Conservation (phyloP, 2,113 vertebrate species). For the Megaleporinus macrocephalus region DNA sequence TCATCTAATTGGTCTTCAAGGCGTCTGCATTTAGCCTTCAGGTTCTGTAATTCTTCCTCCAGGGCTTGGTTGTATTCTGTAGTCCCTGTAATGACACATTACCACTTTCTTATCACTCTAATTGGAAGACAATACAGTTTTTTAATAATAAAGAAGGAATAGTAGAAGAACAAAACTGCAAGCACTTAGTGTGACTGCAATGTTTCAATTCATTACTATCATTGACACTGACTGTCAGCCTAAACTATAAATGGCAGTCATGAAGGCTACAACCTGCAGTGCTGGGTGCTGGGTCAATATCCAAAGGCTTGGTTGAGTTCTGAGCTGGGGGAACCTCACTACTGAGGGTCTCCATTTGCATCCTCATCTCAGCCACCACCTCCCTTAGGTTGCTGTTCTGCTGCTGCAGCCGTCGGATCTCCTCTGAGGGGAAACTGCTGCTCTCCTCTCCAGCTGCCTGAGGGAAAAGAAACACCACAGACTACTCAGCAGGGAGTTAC, state of each 20-base stretch:
- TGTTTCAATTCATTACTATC: not conserved
- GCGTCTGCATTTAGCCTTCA: conserved; percentile 66
- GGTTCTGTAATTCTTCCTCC: conserved; percentile 70
- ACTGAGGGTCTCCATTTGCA: conserved; percentile 85
- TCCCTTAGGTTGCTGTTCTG: conserved; percentile 81
- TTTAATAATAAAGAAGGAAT: too few relatives aligned
- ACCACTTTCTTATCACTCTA: not conserved
- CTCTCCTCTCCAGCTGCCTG: conserved; percentile 29
- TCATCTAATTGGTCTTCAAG: conserved; percentile 68
- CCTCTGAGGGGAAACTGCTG: conserved; percentile 60
- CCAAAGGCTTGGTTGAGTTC: conserved; percentile 9
- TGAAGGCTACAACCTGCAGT: conserved; percentile 56
- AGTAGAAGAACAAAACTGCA: not conserved
- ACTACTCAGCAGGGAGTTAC: not conserved
- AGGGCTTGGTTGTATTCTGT: conserved; percentile 67
- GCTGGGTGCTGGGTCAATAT: conserved; percentile 1
- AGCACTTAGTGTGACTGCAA: not conserved
- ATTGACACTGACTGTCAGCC: not conserved
- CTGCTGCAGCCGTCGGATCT: conserved; percentile 80
- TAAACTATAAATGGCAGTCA: not conserved
- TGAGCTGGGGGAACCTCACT: conserved; percentile 25
- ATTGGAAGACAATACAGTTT: not conserved
- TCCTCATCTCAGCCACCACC: conserved; percentile 86
- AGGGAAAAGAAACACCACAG: not conserved
- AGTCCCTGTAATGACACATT: conserved; percentile 18